Conservation (phyloP, 2,113 vertebrate genomes). For the Cephalopterus ornatus region DNA sequence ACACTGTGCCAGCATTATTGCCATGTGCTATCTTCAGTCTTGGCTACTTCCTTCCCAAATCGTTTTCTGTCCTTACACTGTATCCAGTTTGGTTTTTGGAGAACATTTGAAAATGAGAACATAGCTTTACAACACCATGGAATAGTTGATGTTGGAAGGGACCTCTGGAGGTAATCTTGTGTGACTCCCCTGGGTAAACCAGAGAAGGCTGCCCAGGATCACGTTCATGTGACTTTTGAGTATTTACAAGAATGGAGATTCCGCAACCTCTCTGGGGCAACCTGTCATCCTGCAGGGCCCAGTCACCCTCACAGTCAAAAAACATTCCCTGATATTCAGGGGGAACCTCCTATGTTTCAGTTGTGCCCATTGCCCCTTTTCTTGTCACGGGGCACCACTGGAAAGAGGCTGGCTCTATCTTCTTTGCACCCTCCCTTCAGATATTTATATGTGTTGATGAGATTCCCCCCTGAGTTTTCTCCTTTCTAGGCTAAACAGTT, state of each 20-base stretch:
- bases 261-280: neutral
- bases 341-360: neutral
- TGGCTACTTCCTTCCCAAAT: neutral
- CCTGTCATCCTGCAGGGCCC: neutral
- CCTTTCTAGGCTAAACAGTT: neutral
- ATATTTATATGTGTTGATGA: neutral
- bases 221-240: neutral
- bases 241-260: neutral
- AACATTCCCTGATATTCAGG: neutral
- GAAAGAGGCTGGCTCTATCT: neutral
- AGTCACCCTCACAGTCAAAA: neutral
- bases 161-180: neutral
- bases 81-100: neutral
- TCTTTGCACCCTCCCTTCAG: neutral
- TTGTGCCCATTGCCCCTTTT: neutral
- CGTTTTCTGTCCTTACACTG: neutral
- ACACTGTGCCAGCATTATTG: neutral
- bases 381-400: neutral
- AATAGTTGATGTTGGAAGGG: neutral
- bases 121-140: neutral
- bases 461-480: rapidly evolving
- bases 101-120: neutral
- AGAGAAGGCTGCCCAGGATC: neutral
- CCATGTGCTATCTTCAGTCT: neutral
- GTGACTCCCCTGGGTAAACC: too few species aligned